Evolutionary conservation across 2,888 invertebrate species (phyloP).

Genomic region (Lasioglossum marginatum): DNA sequence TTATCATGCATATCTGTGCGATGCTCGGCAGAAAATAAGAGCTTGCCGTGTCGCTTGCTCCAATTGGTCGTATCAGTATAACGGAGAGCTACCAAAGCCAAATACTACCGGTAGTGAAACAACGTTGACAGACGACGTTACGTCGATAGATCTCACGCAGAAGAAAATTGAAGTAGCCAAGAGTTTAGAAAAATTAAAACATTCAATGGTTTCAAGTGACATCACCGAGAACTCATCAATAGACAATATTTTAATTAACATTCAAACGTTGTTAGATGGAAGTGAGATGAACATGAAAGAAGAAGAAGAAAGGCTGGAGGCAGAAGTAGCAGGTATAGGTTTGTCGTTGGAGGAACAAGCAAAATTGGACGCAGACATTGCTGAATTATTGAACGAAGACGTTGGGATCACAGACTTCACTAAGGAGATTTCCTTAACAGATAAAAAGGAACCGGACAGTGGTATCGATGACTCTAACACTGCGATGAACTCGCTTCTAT

Average conservation of each 20-base stretch:
- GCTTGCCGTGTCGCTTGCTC: conserved; percentile 91
- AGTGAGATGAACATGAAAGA: conserved; percentile 55
- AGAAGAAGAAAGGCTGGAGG: conserved; percentile 46
- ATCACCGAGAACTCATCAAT: conserved; percentile 64
- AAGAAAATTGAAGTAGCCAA: conserved; percentile 40
- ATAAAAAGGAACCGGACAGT: conserved; percentile 67
- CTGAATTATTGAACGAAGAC: conserved; percentile 80
- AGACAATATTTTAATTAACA: conserved; percentile 75
- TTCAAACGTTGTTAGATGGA: conserved; percentile 75
- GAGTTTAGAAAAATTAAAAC: conserved; percentile 65
- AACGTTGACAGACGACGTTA: conserved; percentile 73
- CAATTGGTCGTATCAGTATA: conserved; percentile 93
- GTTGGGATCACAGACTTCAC: conserved; percentile 59
- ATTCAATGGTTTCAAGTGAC: conserved; percentile 56
- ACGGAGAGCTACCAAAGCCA: conserved; percentile 86
- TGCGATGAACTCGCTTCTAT: conserved; percentile 88
- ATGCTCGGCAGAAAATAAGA: conserved; percentile 92
- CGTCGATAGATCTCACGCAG: conserved; percentile 55
- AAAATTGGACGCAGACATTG: conserved; percentile 81
- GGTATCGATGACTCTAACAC: conserved; percentile 76
- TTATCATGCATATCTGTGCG: conserved; percentile 94
- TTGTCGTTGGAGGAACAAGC: conserved; percentile 76
- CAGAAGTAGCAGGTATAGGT: conserved; percentile 38
- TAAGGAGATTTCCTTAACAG: conserved; percentile 54
- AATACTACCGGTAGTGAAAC: conserved; percentile 80